phyloP scores from a whole-genome alignment of 2,113 vertebrate species.

The Callorhinus ursinus region DNA sequence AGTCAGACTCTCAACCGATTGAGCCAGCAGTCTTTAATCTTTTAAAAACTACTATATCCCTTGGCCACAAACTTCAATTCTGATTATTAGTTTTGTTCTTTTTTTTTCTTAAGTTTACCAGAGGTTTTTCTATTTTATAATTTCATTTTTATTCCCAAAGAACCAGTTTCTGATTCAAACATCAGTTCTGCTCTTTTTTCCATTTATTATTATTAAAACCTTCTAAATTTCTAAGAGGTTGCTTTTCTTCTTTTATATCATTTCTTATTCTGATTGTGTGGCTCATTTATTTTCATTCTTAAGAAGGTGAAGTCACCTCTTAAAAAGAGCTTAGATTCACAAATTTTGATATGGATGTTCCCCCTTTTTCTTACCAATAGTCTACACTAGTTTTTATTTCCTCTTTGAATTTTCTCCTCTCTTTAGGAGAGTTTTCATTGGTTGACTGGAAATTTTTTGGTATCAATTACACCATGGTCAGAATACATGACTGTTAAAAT shows the following conservation, averaged over 20 bases:
- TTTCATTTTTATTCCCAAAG: slow-evolving; percentile 18
- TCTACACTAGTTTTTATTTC: not conserved
- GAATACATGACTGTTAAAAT: not conserved
- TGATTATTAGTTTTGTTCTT: not conserved
- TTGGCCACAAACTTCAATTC: not conserved
- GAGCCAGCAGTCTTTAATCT: not conserved
- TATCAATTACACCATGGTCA: not conserved
- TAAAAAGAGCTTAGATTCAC: not conserved
- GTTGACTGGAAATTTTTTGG: not conserved
- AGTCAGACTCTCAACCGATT: not conserved
- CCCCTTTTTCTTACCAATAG: not conserved
- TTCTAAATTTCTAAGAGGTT: not conserved
- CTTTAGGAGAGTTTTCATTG: not conserved
- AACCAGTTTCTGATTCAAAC: not conserved
- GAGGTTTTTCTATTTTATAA: not conserved
- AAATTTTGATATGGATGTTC: not conserved
- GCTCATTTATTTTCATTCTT: slow-evolving; percentile 23
- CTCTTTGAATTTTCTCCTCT: not conserved
- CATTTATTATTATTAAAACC: not conserved
- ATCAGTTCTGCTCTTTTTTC: not conserved
- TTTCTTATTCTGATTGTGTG: not conserved
- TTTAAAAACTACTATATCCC: not conserved
- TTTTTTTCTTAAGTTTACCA: not conserved
- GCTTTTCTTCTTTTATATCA: not conserved
- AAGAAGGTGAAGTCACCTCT: not conserved